These are phyloP conservation scores for Disparrhopalites patrizii DNA, from an alignment of 2,888 invertebrate species.

Conservation along the genomic window DNA sequence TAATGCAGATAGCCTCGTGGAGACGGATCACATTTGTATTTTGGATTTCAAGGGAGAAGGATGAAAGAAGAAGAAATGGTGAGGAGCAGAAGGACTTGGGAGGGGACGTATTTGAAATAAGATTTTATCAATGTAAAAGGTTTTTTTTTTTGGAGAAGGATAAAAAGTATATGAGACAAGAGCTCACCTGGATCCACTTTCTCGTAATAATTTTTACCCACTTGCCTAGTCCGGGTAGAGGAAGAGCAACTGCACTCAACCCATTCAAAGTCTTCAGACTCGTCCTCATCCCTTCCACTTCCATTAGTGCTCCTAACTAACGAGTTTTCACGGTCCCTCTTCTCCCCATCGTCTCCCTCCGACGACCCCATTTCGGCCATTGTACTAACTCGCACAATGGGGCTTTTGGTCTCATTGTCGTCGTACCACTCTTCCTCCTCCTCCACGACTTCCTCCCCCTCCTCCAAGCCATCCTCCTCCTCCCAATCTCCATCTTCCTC, in stretches of 20 bases:
- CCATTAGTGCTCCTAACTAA: slow-evolving; percentile 22
- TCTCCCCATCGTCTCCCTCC: not conserved
- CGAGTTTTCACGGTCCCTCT: slow-evolving; percentile 21
- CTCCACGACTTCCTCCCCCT: not conserved
- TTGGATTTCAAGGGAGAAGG: no score
- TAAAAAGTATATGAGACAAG: no score
- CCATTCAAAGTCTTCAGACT: slow-evolving; percentile 15
- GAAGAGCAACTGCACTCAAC: slow-evolving; percentile 14
- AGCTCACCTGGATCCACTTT: slow-evolving; percentile 17
- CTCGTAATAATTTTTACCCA: slow-evolving; percentile 16
- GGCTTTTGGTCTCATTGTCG: slow-evolving; percentile 20
- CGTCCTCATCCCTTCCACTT: slow-evolving; percentile 12
- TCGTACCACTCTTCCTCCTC: slow-evolving; percentile 12
- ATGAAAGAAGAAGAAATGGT: no score
- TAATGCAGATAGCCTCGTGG: no score
- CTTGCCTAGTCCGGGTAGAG: no score
- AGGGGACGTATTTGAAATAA: no score
- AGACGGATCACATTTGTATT: no score
- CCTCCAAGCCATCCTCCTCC: not conserved
- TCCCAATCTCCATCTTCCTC: slow-evolving; percentile 2
- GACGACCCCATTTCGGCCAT: slow-evolving; percentile 13
- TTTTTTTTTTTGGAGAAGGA: no score
- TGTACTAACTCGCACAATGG: slow-evolving; percentile 19
- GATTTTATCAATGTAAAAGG: no score
- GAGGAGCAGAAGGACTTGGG: no score